Evolutionary conservation across 2,113 vertebrate genomes (phyloP).

Genomic region (Otolemur garnettii): DNA sequence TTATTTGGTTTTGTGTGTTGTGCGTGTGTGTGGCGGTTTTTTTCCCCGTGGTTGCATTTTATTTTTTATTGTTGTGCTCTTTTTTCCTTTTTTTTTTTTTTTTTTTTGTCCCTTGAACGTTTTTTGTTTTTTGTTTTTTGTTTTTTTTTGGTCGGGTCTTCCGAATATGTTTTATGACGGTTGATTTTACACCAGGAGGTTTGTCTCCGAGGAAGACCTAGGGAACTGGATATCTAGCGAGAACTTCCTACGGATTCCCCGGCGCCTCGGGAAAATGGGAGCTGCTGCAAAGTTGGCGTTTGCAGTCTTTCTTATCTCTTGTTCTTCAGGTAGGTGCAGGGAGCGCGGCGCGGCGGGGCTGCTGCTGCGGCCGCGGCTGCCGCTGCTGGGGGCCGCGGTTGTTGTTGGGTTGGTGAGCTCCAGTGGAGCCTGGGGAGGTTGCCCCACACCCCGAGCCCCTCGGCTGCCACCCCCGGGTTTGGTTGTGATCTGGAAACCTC

Average conservation of each 20-base stretch:
- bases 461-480: not conserved
- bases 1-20: constrained; percentile 79
- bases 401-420: constrained; percentile 48
- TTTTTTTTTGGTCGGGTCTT: constrained; percentile 69
- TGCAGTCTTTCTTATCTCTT: constrained; percentile 99
- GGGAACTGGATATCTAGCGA: constrained; percentile 86
- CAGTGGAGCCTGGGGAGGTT: constrained; percentile 3
- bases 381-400: not conserved
- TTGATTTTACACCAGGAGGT: constrained; percentile 85
- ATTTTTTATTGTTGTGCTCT: constrained; percentile 76
- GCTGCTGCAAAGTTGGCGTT: constrained; percentile 98
- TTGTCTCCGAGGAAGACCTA: constrained; percentile 86
- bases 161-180: constrained; percentile 86
- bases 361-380: not conserved
- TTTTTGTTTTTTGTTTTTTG: constrained; percentile 11
- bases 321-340: constrained; percentile 96
- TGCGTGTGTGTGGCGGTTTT: constrained; percentile 82
- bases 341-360: constrained; percentile 64
- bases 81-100: not conserved
- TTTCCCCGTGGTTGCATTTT: constrained; percentile 73
- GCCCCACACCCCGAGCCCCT: not conserved
- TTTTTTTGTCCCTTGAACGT: constrained; percentile 69
- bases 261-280: constrained; percentile 95
- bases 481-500: constrained; percentile 65
- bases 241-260: constrained; percentile 87